These are phyloP conservation scores for Otolemur garnettii DNA, from an alignment of 2,113 vertebrate genomes.

Conservation along the genomic window DNA sequence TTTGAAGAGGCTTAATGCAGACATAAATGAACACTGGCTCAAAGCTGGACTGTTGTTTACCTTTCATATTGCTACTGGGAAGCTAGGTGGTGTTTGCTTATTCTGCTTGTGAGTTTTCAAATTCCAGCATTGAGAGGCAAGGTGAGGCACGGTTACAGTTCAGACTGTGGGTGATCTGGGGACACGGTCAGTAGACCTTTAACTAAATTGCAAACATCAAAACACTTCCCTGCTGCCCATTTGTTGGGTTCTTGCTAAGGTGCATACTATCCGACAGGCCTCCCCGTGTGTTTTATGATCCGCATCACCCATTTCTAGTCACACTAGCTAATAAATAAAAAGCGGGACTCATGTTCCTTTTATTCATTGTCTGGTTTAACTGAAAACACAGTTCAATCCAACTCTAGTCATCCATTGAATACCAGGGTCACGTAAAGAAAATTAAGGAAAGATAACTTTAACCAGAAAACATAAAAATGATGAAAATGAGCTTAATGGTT, in stretches of 20 bases:
- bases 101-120: neutral
- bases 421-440: neutral
- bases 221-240: neutral
- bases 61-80: neutral
- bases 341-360: neutral
- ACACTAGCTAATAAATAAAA: slow-evolving; percentile 12
- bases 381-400: neutral
- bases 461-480: neutral
- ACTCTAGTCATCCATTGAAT: neutral
- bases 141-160: too few relatives aligned
- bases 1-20: neutral
- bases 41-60: neutral
- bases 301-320: neutral
- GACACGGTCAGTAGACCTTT: neutral
- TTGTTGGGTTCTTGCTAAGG: neutral
- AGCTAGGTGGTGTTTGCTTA: neutral
- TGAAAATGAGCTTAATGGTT: neutral
- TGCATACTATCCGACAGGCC: rapidly evolving
- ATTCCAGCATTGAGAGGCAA: neutral
- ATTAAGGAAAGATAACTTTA: neutral
- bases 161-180: neutral
- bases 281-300: neutral
- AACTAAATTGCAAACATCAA: neutral
- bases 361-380: neutral
- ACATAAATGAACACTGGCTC: neutral